phyloP scores from a whole-genome alignment of 2,113 vertebrate genomes.

The Phylloscopus whistleri region DNA sequence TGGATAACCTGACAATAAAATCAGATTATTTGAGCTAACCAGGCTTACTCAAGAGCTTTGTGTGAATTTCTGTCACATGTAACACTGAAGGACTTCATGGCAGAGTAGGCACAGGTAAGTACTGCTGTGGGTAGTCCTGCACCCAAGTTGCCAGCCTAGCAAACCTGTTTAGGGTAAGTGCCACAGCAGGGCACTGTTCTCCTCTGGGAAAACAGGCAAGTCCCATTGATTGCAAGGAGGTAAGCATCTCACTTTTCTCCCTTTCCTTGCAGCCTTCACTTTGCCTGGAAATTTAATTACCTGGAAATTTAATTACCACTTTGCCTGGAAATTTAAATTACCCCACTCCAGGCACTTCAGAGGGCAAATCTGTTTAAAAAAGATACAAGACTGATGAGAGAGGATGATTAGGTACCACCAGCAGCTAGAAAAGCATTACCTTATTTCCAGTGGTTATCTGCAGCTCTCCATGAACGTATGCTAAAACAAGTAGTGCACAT shows the following conservation, averaged over 20 bases:
- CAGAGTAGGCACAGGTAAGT: neutral
- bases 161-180: neutral
- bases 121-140: neutral
- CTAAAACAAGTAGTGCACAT: neutral
- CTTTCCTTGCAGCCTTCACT: neutral
- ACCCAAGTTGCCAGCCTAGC: neutral
- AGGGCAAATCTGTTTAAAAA: neutral
- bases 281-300: neutral
- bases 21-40: neutral
- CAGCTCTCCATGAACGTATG: neutral
- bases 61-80: rapidly evolving
- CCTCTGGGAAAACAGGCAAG: neutral
- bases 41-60: neutral
- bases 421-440: neutral
- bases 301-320: neutral
- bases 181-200: neutral
- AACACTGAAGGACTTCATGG: neutral
- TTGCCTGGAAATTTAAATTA: neutral
- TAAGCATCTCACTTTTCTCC: neutral
- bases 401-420: neutral
- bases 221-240: neutral
- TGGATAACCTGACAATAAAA: neutral
- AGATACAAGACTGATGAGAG: neutral
- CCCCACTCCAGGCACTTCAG: neutral
- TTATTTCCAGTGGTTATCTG: neutral